Percentiles rank a stretch among this genome's conserved stretches.
These are phyloP conservation scores for Falco columbarius DNA, from an alignment of 2,797 vertebrate species.

Conservation along the genomic window DNA sequence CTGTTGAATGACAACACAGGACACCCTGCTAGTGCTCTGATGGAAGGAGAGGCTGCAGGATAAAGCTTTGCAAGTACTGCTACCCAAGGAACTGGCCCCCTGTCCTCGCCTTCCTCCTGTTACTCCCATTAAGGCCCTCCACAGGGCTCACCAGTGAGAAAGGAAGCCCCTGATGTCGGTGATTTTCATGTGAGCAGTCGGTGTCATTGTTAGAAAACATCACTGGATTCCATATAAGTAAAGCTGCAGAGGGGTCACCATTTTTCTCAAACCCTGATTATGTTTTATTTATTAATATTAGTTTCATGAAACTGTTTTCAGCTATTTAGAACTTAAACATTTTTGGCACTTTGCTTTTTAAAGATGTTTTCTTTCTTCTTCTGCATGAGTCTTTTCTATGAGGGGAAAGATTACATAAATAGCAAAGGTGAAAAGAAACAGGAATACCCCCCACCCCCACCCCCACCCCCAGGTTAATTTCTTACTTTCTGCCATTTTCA, in stretches of 20 bases:
- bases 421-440: background rate
- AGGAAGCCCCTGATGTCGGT: background rate
- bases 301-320: background rate
- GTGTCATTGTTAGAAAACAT: background rate
- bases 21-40: background rate
- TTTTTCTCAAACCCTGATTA: background rate
- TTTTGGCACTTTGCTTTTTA: background rate
- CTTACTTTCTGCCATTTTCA: background rate
- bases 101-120: background rate
- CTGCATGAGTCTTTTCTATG: background rate
- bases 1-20: too few species aligned
- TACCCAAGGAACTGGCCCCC: background rate
- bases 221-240: background rate
- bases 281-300: background rate
- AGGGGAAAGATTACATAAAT: background rate
- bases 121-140: background rate
- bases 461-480: background rate
- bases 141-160: background rate
- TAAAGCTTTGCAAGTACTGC: background rate
- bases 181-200: background rate
- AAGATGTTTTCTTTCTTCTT: background rate
- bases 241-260: background rate
- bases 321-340: background rate
- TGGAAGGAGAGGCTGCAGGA: background rate
- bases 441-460: fast-evolving